Conservation (phyloP, 2,888 invertebrate species). For the Eristalinus sepulchralis region DNA sequence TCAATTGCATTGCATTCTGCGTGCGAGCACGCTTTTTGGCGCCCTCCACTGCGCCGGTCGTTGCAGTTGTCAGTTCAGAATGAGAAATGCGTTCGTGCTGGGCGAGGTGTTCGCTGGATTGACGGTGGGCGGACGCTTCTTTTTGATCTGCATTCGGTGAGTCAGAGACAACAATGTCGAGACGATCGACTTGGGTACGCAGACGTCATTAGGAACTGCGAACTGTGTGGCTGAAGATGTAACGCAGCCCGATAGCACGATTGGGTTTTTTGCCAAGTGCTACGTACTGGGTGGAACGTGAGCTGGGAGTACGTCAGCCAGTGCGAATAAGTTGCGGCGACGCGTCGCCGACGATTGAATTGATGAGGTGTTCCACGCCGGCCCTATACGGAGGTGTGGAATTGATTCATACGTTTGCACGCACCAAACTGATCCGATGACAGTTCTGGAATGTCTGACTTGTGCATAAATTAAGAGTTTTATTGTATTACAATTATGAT, state of each 20-base stretch:
- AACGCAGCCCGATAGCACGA: conserved; percentile 7
- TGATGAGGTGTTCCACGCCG: conserved; percentile 22
- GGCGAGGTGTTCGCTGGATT: conserved; percentile 11
- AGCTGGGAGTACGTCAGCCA: conserved; percentile 48
- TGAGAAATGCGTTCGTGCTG: conserved; percentile 63
- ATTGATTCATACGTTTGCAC: conserved; percentile 27
- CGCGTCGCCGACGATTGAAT: background rate
- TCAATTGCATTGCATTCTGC: conserved; percentile 58
- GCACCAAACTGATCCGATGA: conserved; percentile 12
- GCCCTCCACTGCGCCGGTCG: conserved; percentile 36
- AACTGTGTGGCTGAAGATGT: background rate
- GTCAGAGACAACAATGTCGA: conserved; percentile 33
- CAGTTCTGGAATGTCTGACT: conserved; percentile 45
- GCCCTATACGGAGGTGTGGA: conserved; percentile 50
- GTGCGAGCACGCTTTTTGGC: conserved; percentile 59
- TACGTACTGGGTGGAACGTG: conserved; percentile 35
- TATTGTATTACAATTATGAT: background rate
- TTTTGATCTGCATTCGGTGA: conserved; percentile 63
- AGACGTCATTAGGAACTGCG: conserved; percentile 53
- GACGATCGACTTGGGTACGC: conserved; percentile 17
- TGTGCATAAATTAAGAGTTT: conserved; percentile 12
- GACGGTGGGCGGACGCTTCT: conserved; percentile 15
- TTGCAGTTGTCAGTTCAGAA: conserved; percentile 63
- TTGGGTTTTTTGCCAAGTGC: conserved; percentile 36
- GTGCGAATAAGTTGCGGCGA: no score